phyloP scores from a whole-genome alignment of 1,140 invertebrate species.

The Andrena cerasifolii region DNA sequence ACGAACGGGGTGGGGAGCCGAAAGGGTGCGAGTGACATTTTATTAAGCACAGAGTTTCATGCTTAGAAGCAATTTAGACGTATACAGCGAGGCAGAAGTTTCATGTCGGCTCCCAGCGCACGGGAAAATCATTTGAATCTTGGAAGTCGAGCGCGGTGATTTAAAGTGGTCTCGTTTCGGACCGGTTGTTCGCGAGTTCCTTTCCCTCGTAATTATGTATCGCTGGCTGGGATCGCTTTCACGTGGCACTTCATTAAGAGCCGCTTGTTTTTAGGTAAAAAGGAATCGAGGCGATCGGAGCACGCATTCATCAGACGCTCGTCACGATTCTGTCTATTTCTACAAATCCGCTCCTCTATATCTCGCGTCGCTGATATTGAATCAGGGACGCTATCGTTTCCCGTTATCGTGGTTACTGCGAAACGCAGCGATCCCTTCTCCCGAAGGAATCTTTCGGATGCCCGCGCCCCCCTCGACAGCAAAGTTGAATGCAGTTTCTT shows the following conservation, averaged over 20 bases:
- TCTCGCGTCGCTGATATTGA: too few species aligned
- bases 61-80: constrained; percentile 44
- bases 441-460: too few species aligned
- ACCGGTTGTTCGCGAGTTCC: constrained; percentile 7
- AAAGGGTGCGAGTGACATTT: constrained; percentile 47
- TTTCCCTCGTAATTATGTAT: constrained; percentile 4
- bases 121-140: constrained; percentile 29
- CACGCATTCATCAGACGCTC: too few species aligned
- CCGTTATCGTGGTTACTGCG: too few species aligned
- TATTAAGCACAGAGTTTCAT: constrained; percentile 44
- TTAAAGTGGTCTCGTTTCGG: constrained; percentile 25
- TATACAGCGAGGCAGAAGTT: constrained; percentile 17
- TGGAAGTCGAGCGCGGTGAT: constrained; percentile 12
- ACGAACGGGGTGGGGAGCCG: not conserved
- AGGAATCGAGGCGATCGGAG: too few species aligned
- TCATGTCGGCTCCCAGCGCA: not conserved
- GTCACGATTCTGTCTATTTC: too few species aligned
- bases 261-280: not conserved
- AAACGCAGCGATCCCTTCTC: too few species aligned
- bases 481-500: constrained; percentile 7
- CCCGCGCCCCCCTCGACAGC: not conserved
- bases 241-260: too few species aligned
- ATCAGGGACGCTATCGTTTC: too few species aligned
- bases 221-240: not conserved
- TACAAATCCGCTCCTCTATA: too few species aligned